Percentiles rank a stretch among this genome's conserved stretches.
These are phyloP conservation scores for Fragum whitleyi DNA, from an alignment of 2,888 invertebrate species.

Conservation along the genomic window DNA sequence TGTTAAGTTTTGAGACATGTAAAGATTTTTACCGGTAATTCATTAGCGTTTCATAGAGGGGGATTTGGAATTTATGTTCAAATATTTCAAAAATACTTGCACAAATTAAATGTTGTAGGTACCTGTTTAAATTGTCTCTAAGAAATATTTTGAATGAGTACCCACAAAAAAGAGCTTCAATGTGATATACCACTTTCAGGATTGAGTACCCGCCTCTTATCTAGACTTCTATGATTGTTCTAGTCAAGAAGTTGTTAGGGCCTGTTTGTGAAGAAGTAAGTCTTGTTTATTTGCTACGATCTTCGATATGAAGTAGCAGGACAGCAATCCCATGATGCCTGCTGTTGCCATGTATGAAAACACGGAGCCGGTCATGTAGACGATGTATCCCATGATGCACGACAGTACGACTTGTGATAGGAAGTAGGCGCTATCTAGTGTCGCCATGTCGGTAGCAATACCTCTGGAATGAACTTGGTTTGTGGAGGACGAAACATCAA, in stretches of 20 bases:
- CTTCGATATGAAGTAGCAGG: slow-evolving; percentile 79
- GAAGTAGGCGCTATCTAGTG: slow-evolving; percentile 86
- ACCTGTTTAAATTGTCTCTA: no score
- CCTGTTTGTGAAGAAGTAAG: slow-evolving; percentile 39
- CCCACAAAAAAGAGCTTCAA: neutral
- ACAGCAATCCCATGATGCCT: slow-evolving; percentile 83
- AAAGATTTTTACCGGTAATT: no score
- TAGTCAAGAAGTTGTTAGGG: slow-evolving; percentile 20
- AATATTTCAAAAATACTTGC: no score
- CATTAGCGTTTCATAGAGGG: no score
- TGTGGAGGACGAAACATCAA: slow-evolving; percentile 70
- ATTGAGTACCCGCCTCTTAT: no score
- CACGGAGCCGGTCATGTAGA: slow-evolving; percentile 85
- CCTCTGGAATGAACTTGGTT: slow-evolving; percentile 88
- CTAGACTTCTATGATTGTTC: no score
- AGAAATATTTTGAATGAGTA: no score
- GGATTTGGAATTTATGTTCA: no score
- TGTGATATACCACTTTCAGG: neutral
- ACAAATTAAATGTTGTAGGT: no score
- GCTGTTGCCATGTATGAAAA: slow-evolving; percentile 85
- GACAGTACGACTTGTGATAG: slow-evolving; percentile 86
- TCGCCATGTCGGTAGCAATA: slow-evolving; percentile 96
- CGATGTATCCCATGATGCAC: slow-evolving; percentile 85
- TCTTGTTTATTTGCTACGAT: slow-evolving; percentile 74
- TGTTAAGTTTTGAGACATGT: no score